Percentiles rank a stretch among this genome's conserved stretches.
phyloP scores from a whole-genome alignment of 2,888 invertebrate species.

The Agonopterix subpropinquella region DNA sequence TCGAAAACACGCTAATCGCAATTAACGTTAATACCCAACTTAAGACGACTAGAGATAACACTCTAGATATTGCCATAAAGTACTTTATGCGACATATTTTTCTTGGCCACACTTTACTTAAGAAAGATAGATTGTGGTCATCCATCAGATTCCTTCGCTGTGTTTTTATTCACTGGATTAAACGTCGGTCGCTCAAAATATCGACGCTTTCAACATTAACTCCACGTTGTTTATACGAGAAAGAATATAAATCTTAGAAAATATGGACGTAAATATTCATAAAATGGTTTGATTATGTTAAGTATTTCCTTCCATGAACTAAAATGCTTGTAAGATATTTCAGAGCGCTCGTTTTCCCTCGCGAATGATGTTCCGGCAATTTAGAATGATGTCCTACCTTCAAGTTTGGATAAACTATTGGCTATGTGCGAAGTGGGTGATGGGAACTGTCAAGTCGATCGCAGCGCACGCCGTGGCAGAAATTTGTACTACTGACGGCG shows the following conservation, averaged over 20 bases:
- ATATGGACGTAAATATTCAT: constrained; percentile 6
- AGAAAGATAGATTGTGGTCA: constrained; percentile 8
- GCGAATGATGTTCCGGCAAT: not conserved
- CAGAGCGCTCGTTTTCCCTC: not conserved
- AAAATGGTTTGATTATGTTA: constrained; percentile 5
- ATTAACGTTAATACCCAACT: no score
- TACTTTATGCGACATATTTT: constrained; percentile 2
- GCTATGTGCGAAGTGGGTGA: no score
- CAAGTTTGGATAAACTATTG: no score
- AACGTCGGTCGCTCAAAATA: constrained; percentile 4
- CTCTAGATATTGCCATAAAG: not conserved
- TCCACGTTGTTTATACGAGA: not conserved
- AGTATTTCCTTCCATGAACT: constrained; percentile 1
- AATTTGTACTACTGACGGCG: no score
- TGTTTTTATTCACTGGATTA: constrained; percentile 8
- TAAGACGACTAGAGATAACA: not conserved
- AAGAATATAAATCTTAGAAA: not conserved
- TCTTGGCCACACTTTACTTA: constrained; percentile 2
- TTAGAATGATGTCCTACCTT: no score
- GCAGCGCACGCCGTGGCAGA: no score
- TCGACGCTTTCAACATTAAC: not conserved
- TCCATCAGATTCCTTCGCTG: constrained; percentile 6
- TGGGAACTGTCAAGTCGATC: no score
- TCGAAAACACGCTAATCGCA: no score
- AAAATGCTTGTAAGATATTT: not conserved